phyloP scores from a whole-genome alignment of 2,113 vertebrate genomes.

The Daphoenositta chrysoptera region DNA sequence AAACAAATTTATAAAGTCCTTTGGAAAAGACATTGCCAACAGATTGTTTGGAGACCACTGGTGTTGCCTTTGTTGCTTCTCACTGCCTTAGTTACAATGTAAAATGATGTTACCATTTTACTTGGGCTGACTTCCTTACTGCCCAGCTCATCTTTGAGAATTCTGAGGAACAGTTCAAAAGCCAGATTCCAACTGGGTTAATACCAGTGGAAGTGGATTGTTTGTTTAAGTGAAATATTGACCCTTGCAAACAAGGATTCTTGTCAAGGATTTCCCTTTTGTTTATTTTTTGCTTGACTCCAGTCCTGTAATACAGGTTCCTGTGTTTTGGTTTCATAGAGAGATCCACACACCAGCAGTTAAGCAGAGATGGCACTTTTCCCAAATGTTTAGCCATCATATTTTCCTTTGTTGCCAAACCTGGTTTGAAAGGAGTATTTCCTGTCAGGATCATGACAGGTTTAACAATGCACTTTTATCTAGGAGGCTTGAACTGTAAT shows the following conservation, averaged over 20 bases:
- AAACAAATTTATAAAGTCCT: background rate
- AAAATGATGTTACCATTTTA: background rate
- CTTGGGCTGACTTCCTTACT: background rate
- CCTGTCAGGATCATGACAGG: background rate
- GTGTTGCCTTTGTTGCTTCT: background rate
- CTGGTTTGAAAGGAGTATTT: background rate
- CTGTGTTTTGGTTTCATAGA: background rate
- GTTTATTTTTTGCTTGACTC: background rate
- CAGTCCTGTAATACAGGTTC: background rate
- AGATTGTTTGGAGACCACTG: background rate
- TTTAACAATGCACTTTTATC: background rate
- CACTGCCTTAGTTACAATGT: background rate
- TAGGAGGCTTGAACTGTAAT: background rate
- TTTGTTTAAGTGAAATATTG: background rate
- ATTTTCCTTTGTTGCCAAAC: background rate
- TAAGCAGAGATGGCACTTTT: background rate
- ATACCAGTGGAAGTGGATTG: background rate
- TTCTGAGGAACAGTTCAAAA: background rate
- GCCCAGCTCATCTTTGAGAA: background rate
- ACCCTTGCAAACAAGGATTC: background rate
- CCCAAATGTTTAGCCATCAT: background rate
- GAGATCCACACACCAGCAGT: background rate
- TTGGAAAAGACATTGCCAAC: background rate
- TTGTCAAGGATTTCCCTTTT: background rate
- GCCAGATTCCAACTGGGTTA: background rate